Evolutionary conservation across 2,113 vertebrate species (phyloP).

Genomic region (Sinosuthora webbiana): DNA sequence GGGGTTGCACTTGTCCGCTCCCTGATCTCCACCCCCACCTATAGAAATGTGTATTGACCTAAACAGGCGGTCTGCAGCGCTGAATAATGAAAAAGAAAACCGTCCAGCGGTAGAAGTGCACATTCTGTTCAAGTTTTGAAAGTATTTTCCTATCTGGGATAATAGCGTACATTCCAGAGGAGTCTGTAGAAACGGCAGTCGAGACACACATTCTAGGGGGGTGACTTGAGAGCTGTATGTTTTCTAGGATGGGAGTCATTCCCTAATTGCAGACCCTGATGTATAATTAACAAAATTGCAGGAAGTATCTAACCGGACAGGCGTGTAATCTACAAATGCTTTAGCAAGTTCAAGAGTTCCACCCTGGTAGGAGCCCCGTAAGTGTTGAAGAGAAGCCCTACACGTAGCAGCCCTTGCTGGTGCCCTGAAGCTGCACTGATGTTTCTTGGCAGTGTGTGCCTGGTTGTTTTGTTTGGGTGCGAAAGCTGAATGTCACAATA

Average conservation of each 20-base stretch:
- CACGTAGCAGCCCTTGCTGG: background rate
- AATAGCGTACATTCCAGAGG: background rate
- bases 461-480: background rate
- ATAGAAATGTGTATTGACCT: background rate
- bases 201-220: background rate
- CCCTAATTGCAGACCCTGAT: background rate
- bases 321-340: background rate
- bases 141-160: background rate
- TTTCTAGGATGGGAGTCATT: background rate
- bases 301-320: conserved; percentile 20
- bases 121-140: background rate
- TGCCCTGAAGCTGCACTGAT: background rate
- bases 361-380: background rate
- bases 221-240: background rate
- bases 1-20: background rate
- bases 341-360: background rate
- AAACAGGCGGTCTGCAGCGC: fast-evolving
- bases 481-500: background rate
- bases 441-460: background rate
- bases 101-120: background rate
- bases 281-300: conserved; percentile 22
- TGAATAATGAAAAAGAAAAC: background rate
- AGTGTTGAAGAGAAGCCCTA: background rate
- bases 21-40: background rate
- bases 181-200: background rate